phyloP scores from a whole-genome alignment of 2,888 invertebrate species.

The Euproctis similis region DNA sequence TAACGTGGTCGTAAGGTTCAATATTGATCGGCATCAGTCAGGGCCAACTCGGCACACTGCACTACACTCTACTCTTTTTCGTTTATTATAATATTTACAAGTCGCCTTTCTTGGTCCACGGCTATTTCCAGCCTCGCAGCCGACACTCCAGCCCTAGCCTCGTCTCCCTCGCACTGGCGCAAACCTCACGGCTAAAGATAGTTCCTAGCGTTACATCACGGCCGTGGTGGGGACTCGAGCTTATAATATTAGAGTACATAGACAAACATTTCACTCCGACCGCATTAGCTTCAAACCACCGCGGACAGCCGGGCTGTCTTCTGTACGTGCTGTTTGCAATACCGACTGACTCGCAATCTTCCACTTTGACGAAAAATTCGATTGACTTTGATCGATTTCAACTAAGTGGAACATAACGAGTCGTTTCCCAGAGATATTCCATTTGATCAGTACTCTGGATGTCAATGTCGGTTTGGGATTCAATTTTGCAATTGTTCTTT shows the following conservation, averaged over 20 bases:
- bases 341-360: conserved; percentile 26
- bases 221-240: conserved; percentile 64
- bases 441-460: neutral
- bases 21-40: conserved; percentile 45
- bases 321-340: too few relatives aligned
- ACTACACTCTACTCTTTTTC: conserved; percentile 65
- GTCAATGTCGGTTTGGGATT: conserved; percentile 10
- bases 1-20: conserved; percentile 39
- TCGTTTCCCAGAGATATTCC: conserved; percentile 4
- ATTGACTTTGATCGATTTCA: neutral
- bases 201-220: conserved; percentile 68
- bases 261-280: conserved; percentile 68
- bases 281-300: conserved; percentile 64
- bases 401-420: conserved; percentile 12
- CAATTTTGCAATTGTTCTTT: neutral
- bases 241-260: conserved; percentile 75
- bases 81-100: conserved; percentile 75
- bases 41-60: conserved; percentile 73
- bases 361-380: conserved; percentile 20
- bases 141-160: conserved; percentile 50
- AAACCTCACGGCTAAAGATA: conserved; percentile 60
- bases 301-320: conserved; percentile 49
- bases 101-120: conserved; percentile 78
- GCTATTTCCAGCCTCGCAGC: conserved; percentile 72
- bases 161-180: conserved; percentile 50